A percentile compares a stretch with the other conserved stretches of the same genome.
Evolutionary conservation across 1,140 invertebrate species (phyloP).

Genomic region (Oryctes rhinoceros): DNA sequence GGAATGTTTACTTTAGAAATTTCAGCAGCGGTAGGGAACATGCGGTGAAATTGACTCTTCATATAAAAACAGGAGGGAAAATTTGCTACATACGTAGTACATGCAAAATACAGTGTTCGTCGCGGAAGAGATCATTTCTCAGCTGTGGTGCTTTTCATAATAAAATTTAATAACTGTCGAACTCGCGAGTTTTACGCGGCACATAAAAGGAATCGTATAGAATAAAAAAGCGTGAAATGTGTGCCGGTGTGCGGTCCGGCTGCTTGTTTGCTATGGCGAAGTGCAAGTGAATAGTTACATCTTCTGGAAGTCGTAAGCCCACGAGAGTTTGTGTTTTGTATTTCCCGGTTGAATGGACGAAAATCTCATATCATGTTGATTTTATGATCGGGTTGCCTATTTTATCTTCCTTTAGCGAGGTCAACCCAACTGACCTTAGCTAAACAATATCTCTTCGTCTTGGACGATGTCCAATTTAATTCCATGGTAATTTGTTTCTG

Average conservation of each 20-base stretch:
- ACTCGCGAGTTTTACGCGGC: constrained; percentile 4
- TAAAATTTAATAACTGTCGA: constrained; percentile 38
- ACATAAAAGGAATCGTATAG: constrained; percentile 14
- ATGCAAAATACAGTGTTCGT: constrained; percentile 31
- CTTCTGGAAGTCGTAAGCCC: not conserved
- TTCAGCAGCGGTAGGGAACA: not conserved
- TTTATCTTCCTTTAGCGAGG: constrained; percentile 2
- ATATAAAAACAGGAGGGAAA: not conserved
- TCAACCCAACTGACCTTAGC: not conserved
- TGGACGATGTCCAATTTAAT: not conserved
- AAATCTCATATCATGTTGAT: constrained; percentile 37
- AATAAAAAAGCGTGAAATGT: constrained; percentile 28
- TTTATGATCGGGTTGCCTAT: constrained; percentile 13
- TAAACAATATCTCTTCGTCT: not conserved
- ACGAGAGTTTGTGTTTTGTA: not conserved
- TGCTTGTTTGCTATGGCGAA: constrained; percentile 15
- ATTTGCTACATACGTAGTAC: constrained; percentile 5
- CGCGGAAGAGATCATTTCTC: constrained; percentile 2
- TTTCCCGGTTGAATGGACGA: constrained; percentile 2
- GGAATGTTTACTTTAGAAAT: constrained; percentile 13
- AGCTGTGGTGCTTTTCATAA: not conserved
- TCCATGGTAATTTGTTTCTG: constrained; percentile 8
- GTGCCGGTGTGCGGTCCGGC: not conserved
- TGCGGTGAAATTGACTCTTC: not conserved
- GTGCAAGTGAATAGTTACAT: constrained; percentile 3